phyloP scores from a whole-genome alignment of 2,888 invertebrate species.

The Sinopyrophorus schimmeli region DNA sequence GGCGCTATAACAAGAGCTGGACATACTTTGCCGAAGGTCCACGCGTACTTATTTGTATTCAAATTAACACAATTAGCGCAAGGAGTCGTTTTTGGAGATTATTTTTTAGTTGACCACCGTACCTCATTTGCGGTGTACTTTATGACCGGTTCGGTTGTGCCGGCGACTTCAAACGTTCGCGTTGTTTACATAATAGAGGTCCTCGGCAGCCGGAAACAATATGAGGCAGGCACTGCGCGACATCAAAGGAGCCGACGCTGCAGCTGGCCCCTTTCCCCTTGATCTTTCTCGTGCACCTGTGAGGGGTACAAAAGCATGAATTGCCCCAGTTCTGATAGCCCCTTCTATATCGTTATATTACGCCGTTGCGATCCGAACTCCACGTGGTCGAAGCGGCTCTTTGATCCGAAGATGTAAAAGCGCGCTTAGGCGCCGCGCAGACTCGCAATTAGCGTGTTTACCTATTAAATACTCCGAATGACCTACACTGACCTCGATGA shows the following conservation, averaged over 20 bases:
- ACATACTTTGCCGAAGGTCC: conserved; percentile 30
- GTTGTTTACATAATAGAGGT: conserved; percentile 73
- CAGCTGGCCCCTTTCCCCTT: conserved; percentile 33
- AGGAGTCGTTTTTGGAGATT: conserved; percentile 27
- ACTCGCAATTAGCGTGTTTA: conserved; percentile 44
- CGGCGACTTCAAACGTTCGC: conserved; percentile 66
- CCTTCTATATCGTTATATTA: conserved; percentile 32
- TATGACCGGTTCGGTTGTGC: conserved; percentile 52
- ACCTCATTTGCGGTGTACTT: conserved; percentile 54
- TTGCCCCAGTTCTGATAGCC: conserved; percentile 47
- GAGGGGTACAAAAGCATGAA: conserved; percentile 41
- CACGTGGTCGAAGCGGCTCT: conserved; percentile 46
- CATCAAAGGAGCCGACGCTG: conserved; percentile 53
- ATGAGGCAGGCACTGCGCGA: conserved; percentile 54
- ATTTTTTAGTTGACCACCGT: conserved; percentile 32
- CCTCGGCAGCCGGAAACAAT: conserved; percentile 63
- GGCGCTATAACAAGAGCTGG: conserved; percentile 27
- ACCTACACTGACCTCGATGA: conserved; percentile 43
- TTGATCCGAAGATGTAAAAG: conserved; percentile 43
- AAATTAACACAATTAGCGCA: conserved; percentile 45
- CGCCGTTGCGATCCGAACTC: conserved; percentile 37
- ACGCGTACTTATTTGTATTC: conserved; percentile 45
- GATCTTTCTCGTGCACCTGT: conserved; percentile 38
- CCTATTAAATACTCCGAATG: conserved; percentile 41
- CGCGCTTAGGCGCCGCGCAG: conserved; percentile 44